A percentile compares a stretch with the other conserved stretches of the same genome.
phyloP scores from a whole-genome alignment of 2,888 invertebrate genomes.

The Mechanitis messenoides region DNA sequence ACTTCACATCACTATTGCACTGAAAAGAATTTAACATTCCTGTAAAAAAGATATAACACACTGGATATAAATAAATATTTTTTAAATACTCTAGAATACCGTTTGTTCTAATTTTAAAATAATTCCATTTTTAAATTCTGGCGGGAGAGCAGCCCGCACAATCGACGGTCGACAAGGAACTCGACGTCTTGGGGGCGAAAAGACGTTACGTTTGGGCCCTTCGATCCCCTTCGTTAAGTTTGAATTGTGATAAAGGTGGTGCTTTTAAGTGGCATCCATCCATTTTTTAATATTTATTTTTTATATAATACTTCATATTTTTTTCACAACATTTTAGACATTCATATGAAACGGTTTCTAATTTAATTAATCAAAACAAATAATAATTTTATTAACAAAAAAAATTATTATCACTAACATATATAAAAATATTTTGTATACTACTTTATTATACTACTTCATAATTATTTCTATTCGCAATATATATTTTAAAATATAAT shows the following conservation, averaged over 20 bases:
- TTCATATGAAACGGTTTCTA: too few species aligned
- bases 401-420: too few species aligned
- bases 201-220: slow-evolving; percentile 69
- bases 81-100: slow-evolving; percentile 7
- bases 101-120: neutral
- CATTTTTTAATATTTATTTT: slow-evolving; percentile 14
- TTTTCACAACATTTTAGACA: neutral
- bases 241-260: slow-evolving; percentile 55
- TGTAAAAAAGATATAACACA: neutral
- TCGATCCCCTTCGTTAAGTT: slow-evolving; percentile 60
- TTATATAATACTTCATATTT: slow-evolving; percentile 11
- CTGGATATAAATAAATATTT: neutral
- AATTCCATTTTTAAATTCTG: slow-evolving; percentile 43
- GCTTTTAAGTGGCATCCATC: slow-evolving; percentile 48
- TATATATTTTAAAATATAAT: slow-evolving; percentile 1
- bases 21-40: slow-evolving; percentile 9
- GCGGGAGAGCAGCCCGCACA: slow-evolving; percentile 59
- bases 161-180: slow-evolving; percentile 68
- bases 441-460: too few species aligned
- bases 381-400: too few species aligned
- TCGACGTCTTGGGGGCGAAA: slow-evolving; percentile 65
- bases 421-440: too few species aligned
- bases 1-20: slow-evolving; percentile 41
- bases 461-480: too few species aligned
- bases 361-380: too few species aligned